phyloP scores from a whole-genome alignment of 2,113 vertebrate genomes.

The Cacatua alba region DNA sequence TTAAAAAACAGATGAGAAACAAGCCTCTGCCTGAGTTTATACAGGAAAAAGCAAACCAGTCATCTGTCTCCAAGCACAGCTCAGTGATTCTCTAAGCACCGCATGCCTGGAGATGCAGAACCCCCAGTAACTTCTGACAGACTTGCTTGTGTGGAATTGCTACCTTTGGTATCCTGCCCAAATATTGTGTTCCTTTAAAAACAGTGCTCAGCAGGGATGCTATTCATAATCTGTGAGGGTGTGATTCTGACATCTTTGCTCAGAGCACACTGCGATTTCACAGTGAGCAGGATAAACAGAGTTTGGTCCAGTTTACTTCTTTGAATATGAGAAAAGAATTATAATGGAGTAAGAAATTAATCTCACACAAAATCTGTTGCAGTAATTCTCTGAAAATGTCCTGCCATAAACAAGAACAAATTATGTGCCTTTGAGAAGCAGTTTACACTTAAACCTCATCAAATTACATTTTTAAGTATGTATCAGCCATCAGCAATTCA shows the following conservation, averaged over 20 bases:
- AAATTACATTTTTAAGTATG: neutral
- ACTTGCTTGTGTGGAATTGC: neutral
- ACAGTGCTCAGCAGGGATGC: neutral
- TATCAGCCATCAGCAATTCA: neutral
- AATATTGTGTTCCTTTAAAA: conserved; percentile 14
- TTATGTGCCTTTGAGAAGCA: neutral
- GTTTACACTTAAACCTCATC: neutral
- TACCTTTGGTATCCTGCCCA: neutral
- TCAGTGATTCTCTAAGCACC: neutral
- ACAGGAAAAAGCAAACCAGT: neutral
- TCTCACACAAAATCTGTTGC: neutral
- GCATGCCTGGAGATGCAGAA: neutral
- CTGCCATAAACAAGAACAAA: neutral
- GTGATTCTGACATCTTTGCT: neutral
- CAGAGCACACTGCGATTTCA: neutral
- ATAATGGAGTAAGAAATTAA: neutral
- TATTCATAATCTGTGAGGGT: neutral
- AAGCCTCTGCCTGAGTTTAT: neutral
- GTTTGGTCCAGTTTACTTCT: neutral
- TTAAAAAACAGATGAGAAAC: neutral
- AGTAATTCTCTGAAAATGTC: neutral
- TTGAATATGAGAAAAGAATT: neutral
- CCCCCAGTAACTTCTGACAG: neutral
- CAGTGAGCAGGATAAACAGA: neutral
- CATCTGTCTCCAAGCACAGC: neutral